phyloP scores from a whole-genome alignment of 1,140 invertebrate genomes.

The Centruroides sculpturatus region DNA sequence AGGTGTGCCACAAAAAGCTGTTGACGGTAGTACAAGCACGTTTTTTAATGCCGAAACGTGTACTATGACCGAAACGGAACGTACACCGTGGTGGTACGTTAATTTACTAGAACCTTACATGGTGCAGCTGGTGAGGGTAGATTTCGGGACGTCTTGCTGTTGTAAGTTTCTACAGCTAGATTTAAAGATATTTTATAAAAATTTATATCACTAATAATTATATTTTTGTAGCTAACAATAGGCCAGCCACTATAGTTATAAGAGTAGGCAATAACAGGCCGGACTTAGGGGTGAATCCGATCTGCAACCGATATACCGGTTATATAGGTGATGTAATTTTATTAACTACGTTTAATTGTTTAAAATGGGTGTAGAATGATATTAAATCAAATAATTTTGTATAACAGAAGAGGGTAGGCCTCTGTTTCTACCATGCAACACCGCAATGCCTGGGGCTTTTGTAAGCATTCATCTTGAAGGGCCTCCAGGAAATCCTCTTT shows the following conservation, averaged over 20 bases:
- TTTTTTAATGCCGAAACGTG: conserved; percentile 70
- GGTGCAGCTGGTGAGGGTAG: conserved; percentile 78
- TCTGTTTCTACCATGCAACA: conserved; percentile 80
- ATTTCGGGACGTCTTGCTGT: conserved; percentile 83
- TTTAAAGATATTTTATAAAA: background rate
- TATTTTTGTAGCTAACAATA: conserved; percentile 20
- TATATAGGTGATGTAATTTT: conserved; percentile 17
- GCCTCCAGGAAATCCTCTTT: conserved; percentile 48
- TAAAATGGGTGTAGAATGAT: background rate
- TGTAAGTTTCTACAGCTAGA: conserved; percentile 35
- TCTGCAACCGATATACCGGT: conserved; percentile 65
- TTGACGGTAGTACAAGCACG: conserved; percentile 75
- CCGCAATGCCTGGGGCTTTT: conserved; percentile 87
- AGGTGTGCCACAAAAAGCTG: conserved; percentile 74
- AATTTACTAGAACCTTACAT: conserved; percentile 88
- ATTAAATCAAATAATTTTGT: no score
- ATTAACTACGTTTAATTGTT: background rate
- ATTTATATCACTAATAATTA: background rate
- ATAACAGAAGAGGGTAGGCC: conserved; percentile 71
- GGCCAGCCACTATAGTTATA: conserved; percentile 72
- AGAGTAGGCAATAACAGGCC: conserved; percentile 88
- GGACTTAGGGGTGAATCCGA: conserved; percentile 77
- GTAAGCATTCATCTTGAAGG: conserved; percentile 80
- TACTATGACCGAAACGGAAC: conserved; percentile 57
- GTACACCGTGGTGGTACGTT: conserved; percentile 87